Base-by-base conservation (phyloP, 2,888 invertebrate genomes). In the Drosophila anomalipes region DNA sequence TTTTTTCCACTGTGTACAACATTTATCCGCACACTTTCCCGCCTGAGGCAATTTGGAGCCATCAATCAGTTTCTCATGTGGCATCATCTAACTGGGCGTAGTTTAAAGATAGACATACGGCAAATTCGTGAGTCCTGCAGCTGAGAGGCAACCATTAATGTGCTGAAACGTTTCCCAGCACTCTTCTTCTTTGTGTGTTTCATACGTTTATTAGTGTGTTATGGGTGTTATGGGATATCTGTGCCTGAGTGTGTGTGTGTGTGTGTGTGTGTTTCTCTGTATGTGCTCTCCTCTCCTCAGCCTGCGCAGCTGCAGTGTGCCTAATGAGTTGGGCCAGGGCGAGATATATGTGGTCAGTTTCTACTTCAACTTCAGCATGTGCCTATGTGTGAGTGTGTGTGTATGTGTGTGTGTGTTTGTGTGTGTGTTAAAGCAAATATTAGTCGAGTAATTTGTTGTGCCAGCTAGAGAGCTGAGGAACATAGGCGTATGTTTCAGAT, bases 381-480 rank as follows among this genome's bases (percentile, higher is more conserved):
- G 47, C 26, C 26, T 28, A 9, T 33, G 53, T 53, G 52, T 32
- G n/a, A 22, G 16, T 16, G 4, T 32, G 4, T 59, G 61, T 58
- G 63, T 65, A 3, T 7, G 28, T 49, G 7, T 6, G n/a, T 26
- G 49, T 32, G 26, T 28, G 56, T n/a, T 12, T 51, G 49, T 35
- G 37, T 59, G 60, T 59, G 61, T 56, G 65, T 65, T 39, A 51
- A 57, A 51, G 70, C 67, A 86, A 89, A 90, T 90, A 86, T 90
- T 86, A 68, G 74, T 53, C 58, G 41, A 73, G 71, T 86, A 90
- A 86, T 86, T 86, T 86, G 79, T 64, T 76, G 60, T 41, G 66
- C 53, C 47, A 61, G 60, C 76, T 19, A 26, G 53, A 47, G 59
- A 69, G 30, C 28, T 56, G 39, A 35, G 30, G 26, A 16, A 47